Evolutionary conservation across 2,888 invertebrate species (phyloP), one percentile per base, ranked within the genome.

Genomic region (Ochropacha duplaris): DNA sequence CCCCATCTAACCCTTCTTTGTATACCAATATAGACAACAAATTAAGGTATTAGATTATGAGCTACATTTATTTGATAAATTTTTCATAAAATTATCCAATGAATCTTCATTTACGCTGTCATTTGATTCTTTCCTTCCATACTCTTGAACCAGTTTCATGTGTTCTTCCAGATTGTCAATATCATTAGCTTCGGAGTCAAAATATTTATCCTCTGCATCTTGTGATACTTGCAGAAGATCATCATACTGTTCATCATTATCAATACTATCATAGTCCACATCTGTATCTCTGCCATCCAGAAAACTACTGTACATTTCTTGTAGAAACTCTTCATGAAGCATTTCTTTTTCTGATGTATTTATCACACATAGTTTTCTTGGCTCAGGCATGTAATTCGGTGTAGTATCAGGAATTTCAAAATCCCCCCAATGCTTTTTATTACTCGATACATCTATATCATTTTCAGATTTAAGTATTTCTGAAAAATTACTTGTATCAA

Each of bases 181-280:
- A 65, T 95, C 95, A 65, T 96, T 95, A 26, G 95, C 94, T 82
- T 97, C 97, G 4, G 96, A 95, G 83, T 98, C 97, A 90, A 98
- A 98, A 84, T 98, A 98, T 78, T 95, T 96, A 71, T 98, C 98
- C 86, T 98, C 97, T 67, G 95, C 96, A 87, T 98, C 98, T 72
- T 95, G 95, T 49, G 88, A 84, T 16, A 87, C 81, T 74, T 95
- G 95, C 60, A 95, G 86, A 56, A 96, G 94, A 59, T 95, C 95
- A 62, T 98, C 98, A 85, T 96, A 96, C 56, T 95, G 95, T 50
- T 96, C 94, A 89, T 98, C 96, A 68, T 95, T 93, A 83, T 98
- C 98, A 4, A 98, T 96, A 63, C 93, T 90, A 44, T 94, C 92
- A 78, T 98, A 98, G 86, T 98, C 97, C 88, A 97, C 96, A 66